Evolutionary conservation across 2,113 vertebrate genomes (phyloP), one percentile per base, ranked within the genome.

Genomic region (Chascanopsetta lugubris): DNA sequence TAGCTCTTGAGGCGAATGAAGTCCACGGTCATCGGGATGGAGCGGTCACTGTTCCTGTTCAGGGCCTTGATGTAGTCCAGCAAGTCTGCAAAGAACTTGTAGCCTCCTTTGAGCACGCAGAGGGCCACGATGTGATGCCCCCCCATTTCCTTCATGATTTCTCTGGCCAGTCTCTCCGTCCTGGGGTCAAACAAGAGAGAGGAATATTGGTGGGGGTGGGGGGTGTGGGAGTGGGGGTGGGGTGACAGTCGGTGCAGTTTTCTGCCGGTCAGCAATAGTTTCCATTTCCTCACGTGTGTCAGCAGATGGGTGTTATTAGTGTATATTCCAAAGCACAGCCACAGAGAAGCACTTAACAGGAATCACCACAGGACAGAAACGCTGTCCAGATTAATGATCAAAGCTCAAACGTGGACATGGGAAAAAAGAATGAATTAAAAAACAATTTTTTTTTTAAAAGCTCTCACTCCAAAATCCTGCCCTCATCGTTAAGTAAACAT

Each of bases 1-100:
- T 99, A 99, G 92, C 97, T 99, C 93, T 99, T 99, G 83, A 99
- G 90, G 71, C 97, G 94, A 70, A 99, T 99, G 91, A 99, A 99
- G 93, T 99, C 97, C 17, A 99, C 97, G 2, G 97, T 99, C 97
- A 98, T 97, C 18, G 97, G 97, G 83, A 99, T 99, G 34, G 97
- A 99, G 56, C 91, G 94, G 86, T 99, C 97, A 43, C 95, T 97
- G 92, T 99, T 99, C 75, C 97, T 94, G 89, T 99, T 99, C 85
- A 99, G 92, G 46, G 96, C 94, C 92, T 99, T 99, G 90, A 99
- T 99, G 84, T 97, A 99, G 91, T 99, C 97, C 81, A 99, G 91
- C 59, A 99, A 92, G 85, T 99, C 96, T 25, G 97, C 96, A 87
- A 99, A 99, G 87, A 99, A 99, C 70, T 99, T 99, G 91, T 99